Percentiles rank a stretch among this genome's conserved stretches.
Conservation (phyloP, 2,888 invertebrate species). For the Callosobruchus maculatus region DNA sequence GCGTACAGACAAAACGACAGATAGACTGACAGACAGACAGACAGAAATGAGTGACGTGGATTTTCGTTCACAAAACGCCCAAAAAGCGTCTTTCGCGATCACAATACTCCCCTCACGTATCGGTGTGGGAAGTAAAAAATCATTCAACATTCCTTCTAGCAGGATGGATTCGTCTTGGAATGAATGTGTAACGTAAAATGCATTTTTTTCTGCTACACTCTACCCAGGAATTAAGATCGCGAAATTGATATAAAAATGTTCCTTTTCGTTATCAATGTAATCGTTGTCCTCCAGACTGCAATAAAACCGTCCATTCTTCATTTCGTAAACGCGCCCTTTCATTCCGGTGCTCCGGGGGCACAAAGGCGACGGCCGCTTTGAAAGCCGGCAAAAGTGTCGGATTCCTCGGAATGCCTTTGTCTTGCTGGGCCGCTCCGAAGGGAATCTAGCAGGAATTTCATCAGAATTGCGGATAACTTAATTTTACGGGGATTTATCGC, state of each 20-base stretch:
- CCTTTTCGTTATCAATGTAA: not conserved
- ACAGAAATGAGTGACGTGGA: no score
- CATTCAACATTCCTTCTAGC: no score
- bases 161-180: no score
- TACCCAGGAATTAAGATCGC: no score
- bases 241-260: not conserved
- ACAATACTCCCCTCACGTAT: no score
- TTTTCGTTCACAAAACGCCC: no score
- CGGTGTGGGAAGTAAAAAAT: no score
- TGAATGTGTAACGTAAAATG: no score
- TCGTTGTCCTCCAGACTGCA: not conserved
- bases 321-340: not conserved
- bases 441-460: not conserved
- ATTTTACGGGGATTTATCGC: constrained; percentile 18
- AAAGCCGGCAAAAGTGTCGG: not conserved
- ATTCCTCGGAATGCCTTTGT: not conserved
- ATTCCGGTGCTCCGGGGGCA: not conserved
- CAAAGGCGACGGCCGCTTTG: not conserved
- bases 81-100: no score
- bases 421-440: not conserved
- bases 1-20: no score
- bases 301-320: not conserved
- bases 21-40: no score
- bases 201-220: no score
- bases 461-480: constrained; percentile 11